phyloP scores from a whole-genome alignment of 2,113 vertebrate genomes.

The Anguilla rostrata region DNA sequence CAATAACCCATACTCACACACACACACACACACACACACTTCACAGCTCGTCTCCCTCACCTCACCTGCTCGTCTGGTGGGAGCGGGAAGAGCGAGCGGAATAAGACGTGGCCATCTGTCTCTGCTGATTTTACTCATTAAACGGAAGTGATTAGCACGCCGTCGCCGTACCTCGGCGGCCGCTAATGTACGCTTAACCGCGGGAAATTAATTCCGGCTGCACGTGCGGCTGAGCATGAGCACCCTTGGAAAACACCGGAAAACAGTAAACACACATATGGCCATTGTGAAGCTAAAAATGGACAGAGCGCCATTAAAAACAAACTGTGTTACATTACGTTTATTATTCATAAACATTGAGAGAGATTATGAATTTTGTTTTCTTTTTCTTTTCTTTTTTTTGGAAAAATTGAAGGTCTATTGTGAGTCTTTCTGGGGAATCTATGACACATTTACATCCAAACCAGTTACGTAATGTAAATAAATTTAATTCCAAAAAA shows the following conservation, averaged over 20 bases:
- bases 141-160: conserved; percentile 4
- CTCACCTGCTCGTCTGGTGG: not conserved
- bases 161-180: not conserved
- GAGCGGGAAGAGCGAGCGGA: not conserved
- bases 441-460: too few relatives aligned
- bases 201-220: not conserved
- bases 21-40: not conserved
- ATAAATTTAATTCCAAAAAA: too few relatives aligned
- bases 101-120: not conserved
- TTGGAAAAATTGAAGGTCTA: too few relatives aligned
- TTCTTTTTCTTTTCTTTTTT: too few relatives aligned
- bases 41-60: not conserved
- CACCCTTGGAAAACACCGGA: not conserved
- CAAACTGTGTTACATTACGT: not conserved
- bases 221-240: not conserved
- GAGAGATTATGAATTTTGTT: too few relatives aligned
- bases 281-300: not conserved
- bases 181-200: not conserved
- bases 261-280: not conserved
- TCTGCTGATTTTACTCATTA: conserved; percentile 4
- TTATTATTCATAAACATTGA: not conserved
- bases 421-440: too few relatives aligned
- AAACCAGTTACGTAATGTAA: too few relatives aligned
- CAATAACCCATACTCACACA: too few relatives aligned
- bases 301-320: not conserved